Evolutionary conservation across 64 coral and sea anemone genomes (phyloP), one percentile per base, ranked within the genome.

Genomic region (Stichodactyla helianthus): DNA sequence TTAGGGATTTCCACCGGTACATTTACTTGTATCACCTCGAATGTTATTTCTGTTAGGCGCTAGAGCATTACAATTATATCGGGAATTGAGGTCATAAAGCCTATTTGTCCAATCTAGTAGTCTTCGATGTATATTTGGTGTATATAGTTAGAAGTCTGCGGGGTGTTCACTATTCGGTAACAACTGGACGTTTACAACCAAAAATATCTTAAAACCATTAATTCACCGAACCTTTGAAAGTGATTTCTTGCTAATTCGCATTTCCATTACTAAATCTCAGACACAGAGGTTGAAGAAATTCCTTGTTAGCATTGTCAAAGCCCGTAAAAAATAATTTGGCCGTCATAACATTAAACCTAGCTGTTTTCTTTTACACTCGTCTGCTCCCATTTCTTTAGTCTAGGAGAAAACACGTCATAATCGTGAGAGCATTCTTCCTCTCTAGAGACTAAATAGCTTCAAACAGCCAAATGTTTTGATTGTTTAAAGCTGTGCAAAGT

Each of bases 231-330:
- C 68, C 68, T 74, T 74, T 74, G 68, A 74, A 58, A 74, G 22
- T 74, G 31, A 31, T 74, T 74, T 25, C 68, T 31, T 28, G 22
- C 5, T 31, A 74, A 31, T 31, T 74, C 68, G 25, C 17, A 74
- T 74, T 74, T 74, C 26, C 26, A 28, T 13, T 10, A 25, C 68
- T 74, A 31, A 74, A 35, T 31, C 68, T 31, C 68, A 31, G 68
- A 31, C 68, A 74, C 68, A 74, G 68, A 74, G 68, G 27, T 12
- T 74, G 68, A 74, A 74, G 68, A 74, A 74, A 35, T 74, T 74
- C 68, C 25, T 27, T 11, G 68, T 4, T 31, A 12, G 2, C 12
- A 74, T 74, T 74, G 68, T 74, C 25, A 74, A 74, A 74, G 25
- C 31, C 23, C 6, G 25, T 74, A 74, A 74, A 71, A 74, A 28